A percentile compares a stretch with the other conserved stretches of the same genome.
phyloP scores from a whole-genome alignment of 2,888 invertebrate genomes.

The Scaptomyza tumidula region DNA sequence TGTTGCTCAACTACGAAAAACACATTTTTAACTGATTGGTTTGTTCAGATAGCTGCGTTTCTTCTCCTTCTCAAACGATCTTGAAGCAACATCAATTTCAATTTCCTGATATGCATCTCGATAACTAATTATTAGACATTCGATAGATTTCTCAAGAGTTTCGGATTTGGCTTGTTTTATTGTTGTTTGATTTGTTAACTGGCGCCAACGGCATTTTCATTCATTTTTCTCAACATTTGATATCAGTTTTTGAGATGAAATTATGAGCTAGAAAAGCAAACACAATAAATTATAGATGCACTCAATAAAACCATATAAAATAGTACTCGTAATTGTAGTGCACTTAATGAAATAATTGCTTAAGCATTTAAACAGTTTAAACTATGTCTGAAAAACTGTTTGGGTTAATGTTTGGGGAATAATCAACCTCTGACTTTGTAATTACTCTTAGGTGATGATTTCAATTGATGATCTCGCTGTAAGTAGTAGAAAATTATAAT shows the following conservation, averaged over 20 bases:
- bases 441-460: conserved; percentile 26
- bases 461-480: conserved; percentile 19
- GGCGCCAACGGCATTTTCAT: conserved; percentile 57
- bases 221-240: conserved; percentile 17
- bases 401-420: conserved; percentile 1
- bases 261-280: not conserved
- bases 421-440: conserved; percentile 5
- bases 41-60: conserved; percentile 19
- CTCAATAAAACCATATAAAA: conserved; percentile 23
- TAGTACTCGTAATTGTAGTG: conserved; percentile 36
- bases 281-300: conserved; percentile 47
- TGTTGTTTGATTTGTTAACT: not conserved
- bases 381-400: conserved; percentile 11
- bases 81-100: conserved; percentile 6
- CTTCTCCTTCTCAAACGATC: conserved; percentile 17
- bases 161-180: conserved; percentile 8
- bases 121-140: conserved; percentile 60
- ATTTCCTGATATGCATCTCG: conserved; percentile 19
- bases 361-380: conserved; percentile 25
- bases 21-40: conserved; percentile 17
- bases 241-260: conserved; percentile 19
- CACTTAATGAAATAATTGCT: conserved; percentile 51
- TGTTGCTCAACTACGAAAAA: too few species aligned
- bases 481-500: conserved; percentile 1
- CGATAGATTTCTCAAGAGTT: conserved; percentile 47